Base-by-base conservation (phyloP, 2,113 vertebrate genomes). In the Zapus hudsonius region DNA sequence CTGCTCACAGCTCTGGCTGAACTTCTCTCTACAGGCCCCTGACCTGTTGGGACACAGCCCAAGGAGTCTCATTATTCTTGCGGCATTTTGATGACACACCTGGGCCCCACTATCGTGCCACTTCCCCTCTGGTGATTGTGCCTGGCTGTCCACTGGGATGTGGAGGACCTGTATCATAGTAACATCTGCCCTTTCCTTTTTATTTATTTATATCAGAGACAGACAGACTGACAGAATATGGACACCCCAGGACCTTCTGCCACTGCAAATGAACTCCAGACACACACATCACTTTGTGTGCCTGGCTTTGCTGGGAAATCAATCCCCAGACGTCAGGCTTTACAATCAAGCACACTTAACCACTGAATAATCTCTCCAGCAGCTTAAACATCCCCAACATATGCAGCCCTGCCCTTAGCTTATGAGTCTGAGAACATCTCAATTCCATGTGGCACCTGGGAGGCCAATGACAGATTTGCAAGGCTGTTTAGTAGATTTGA, bases 1-100 rank as follows among this genome's bases (percentile, higher is more conserved):
- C 23, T 27, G 55, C n/a, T 80, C 29, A 16, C 38, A n/a, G 27
- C 72, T 16, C 59, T 74, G 57, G 31, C 10, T 36, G 38, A 73
- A 19, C 44, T 22, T 59, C 42, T 29, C 25, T 59, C 42, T 29
- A 22, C 29, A 42, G 63, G 22, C n/a, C 33, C 42, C 52, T 33
- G 70, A 75, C 84, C 86, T 86, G 64, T 59, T 82, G 67, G 75
- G 57, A 93, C 42, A 57, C 61, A 47, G 52, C 27, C 31, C 11
- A 6, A 59, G 79, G 57, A 67, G 36, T 36, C 80, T 94, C 93
- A 70, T 86, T 96, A 90, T 64, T 90, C 33, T 40, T 76, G 75
- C 40, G 75, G 27, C 7, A 31, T 55, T 67, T 47, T 59, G 44
- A 44, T 67, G 52, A 29, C 20, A 42, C 86, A 93, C 83, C 73